A percentile compares a stretch with the other conserved stretches of the same genome.
phyloP scores from a whole-genome alignment of 2,888 invertebrate species.

The Nymphalis polychloros region DNA sequence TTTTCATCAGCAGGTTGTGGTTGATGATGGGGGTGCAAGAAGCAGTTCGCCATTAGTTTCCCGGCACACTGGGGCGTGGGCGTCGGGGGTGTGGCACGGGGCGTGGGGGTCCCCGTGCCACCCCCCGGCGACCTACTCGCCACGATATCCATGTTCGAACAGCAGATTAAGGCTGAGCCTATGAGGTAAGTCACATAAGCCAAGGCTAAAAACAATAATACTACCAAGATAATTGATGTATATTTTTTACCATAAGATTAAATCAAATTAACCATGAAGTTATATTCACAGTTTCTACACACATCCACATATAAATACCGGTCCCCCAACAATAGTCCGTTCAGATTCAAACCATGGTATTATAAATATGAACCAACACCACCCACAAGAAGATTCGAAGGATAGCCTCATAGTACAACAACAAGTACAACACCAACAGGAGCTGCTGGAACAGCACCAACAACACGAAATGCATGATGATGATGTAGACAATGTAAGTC shows the following conservation, averaged over 20 bases:
- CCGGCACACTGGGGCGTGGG: constrained; percentile 84
- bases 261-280: neutral
- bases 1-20: constrained; percentile 68
- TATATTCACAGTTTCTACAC: constrained; percentile 72
- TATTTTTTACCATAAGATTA: neutral
- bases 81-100: constrained; percentile 84
- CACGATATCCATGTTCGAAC: constrained; percentile 86
- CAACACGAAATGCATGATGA: constrained; percentile 77
- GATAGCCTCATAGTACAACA: constrained; percentile 77
- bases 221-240: neutral
- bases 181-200: constrained; percentile 75
- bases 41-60: constrained; percentile 81
- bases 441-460: constrained; percentile 76
- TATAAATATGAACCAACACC: constrained; percentile 75
- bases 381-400: constrained; percentile 72
- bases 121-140: constrained; percentile 84
- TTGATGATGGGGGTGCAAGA: constrained; percentile 80
- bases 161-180: constrained; percentile 86
- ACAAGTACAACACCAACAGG: constrained; percentile 75
- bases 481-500: constrained; percentile 60
- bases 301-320: constrained; percentile 74
- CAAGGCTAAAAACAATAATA: neutral
- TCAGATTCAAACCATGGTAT: constrained; percentile 73
- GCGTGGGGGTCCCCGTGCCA: constrained; percentile 83
- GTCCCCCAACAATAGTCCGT: constrained; percentile 73